These are phyloP conservation scores for Nestor notabilis DNA, from an alignment of 2,113 vertebrate species.

Conservation along the genomic window DNA sequence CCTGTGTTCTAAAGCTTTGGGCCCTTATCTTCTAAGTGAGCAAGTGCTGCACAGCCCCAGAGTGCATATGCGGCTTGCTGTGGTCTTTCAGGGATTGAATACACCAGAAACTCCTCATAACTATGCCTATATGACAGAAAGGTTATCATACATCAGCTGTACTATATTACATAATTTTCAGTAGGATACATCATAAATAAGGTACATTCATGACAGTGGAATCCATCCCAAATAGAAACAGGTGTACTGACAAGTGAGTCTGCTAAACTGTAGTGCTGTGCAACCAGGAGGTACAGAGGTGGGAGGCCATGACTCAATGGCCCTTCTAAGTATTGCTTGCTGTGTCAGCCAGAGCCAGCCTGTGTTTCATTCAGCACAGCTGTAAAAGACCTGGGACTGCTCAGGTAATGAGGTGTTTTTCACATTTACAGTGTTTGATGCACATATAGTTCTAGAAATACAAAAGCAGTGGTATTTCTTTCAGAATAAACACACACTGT, in stretches of 20 bases:
- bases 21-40: neutral
- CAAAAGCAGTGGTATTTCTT: neutral
- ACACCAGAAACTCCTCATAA: neutral
- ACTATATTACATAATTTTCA: neutral
- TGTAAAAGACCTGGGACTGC: neutral
- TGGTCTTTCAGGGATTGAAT: neutral
- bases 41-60: neutral
- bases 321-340: neutral
- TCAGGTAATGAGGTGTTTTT: neutral
- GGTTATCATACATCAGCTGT: too few relatives aligned
- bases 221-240: neutral
- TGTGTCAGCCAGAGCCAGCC: neutral
- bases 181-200: neutral
- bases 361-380: neutral
- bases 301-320: rapidly evolving
- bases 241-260: neutral
- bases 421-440: neutral
- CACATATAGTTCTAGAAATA: neutral
- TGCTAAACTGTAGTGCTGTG: neutral
- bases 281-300: neutral
- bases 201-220: neutral
- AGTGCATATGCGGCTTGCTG: neutral
- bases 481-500: neutral
- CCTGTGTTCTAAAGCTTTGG: neutral
- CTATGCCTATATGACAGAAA: too few relatives aligned